These are phyloP conservation scores for Hemicrepidius hirtus DNA, from an alignment of 2,888 invertebrate species.

Conservation along the genomic window DNA sequence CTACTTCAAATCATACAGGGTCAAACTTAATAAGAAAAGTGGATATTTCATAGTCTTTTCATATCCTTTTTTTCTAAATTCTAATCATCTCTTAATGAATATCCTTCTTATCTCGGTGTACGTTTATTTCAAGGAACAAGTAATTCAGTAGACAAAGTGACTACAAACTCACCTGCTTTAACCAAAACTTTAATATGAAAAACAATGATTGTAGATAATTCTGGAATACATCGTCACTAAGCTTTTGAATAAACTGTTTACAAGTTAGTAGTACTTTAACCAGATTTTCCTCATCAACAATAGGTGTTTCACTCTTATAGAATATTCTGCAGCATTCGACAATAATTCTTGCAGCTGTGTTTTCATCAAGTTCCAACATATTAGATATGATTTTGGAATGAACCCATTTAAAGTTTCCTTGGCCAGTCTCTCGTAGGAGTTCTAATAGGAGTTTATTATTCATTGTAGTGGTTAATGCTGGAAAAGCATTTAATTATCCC, in stretches of 20 bases:
- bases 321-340: conserved; percentile 41
- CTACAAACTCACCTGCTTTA: conserved; percentile 22
- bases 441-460: neutral
- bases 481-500: too few species aligned
- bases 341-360: conserved; percentile 21
- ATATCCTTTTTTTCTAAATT: too few species aligned
- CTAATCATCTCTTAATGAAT: too few species aligned
- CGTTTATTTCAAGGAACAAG: too few species aligned
- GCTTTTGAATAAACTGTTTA: conserved; percentile 11
- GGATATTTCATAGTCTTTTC: too few species aligned
- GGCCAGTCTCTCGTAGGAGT: neutral
- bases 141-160: neutral
- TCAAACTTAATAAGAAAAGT: too few species aligned
- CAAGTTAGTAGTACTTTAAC: conserved; percentile 22
- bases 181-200: conserved; percentile 34
- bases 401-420: conserved; percentile 6
- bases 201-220: conserved; percentile 37
- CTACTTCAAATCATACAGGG: too few species aligned
- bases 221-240: conserved; percentile 10
- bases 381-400: neutral
- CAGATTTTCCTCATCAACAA: conserved; percentile 15
- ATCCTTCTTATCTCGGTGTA: too few species aligned
- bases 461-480: neutral
- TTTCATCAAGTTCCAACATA: neutral
- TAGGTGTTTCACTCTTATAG: conserved; percentile 4